phyloP scores from a whole-genome alignment of 1,140 invertebrate species.

The Pseudomyrmex gracilis region DNA sequence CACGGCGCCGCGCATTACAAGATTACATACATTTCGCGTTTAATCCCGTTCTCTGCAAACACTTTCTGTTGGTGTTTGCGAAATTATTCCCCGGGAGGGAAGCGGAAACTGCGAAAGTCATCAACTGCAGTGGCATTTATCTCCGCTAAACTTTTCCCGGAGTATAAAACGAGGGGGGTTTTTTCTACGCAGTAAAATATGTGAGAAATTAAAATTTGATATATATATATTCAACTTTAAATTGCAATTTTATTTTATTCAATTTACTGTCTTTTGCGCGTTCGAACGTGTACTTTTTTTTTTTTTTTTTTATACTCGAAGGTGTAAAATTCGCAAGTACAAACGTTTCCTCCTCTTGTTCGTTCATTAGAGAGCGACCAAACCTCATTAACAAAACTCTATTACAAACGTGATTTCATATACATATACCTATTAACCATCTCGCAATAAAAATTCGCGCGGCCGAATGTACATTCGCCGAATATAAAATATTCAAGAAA shows the following conservation, averaged over 20 bases:
- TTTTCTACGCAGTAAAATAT: background rate
- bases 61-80: background rate
- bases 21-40: background rate
- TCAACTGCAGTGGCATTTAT: background rate
- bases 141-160: background rate
- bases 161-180: background rate
- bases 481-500: slow-evolving; percentile 25
- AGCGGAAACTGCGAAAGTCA: too few species aligned
- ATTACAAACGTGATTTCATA: too few species aligned
- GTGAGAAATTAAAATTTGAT: background rate
- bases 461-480: slow-evolving; percentile 7
- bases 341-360: too few species aligned
- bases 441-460: background rate
- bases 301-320: too few species aligned
- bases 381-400: too few species aligned
- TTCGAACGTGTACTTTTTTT: background rate
- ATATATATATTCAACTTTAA: background rate
- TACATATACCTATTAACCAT: background rate
- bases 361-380: too few species aligned
- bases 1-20: background rate
- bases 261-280: too few species aligned
- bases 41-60: background rate
- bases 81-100: background rate
- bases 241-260: slow-evolving; percentile 4
- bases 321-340: background rate